Evolutionary conservation across 2,797 vertebrate species (phyloP).

Genomic region (Enteromius anoplus): DNA sequence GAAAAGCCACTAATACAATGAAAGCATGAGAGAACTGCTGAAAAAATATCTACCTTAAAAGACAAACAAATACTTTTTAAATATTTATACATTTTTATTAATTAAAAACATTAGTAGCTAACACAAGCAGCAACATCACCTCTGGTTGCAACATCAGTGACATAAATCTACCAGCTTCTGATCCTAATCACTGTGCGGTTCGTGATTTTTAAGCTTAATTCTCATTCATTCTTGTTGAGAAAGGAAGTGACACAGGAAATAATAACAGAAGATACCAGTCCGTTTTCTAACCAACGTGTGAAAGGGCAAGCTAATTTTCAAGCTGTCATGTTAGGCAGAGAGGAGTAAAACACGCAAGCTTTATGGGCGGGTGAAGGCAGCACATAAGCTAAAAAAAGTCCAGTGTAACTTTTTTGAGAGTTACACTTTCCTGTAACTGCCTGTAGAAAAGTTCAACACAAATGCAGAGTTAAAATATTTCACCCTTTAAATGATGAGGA

Average conservation of each 20-base stretch:
- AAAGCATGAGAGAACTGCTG: neutral
- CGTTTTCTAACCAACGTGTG: slow-evolving; percentile 7
- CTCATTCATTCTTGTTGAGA: neutral
- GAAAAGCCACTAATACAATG: neutral
- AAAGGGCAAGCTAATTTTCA: slow-evolving; percentile 61
- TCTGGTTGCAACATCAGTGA: neutral
- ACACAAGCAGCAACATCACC: neutral
- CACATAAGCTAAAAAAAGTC: neutral
- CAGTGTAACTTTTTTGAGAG: neutral
- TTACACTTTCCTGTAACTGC: neutral
- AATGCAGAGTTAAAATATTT: neutral
- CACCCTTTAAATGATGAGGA: neutral
- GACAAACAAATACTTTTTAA: neutral
- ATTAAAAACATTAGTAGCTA: neutral
- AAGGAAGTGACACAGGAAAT: neutral
- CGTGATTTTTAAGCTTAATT: slow-evolving; percentile 13
- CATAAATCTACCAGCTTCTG: slow-evolving; percentile 16
- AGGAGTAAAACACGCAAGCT: slow-evolving; percentile 60
- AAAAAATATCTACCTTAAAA: slow-evolving; percentile 5
- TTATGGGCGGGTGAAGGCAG: slow-evolving; percentile 47
- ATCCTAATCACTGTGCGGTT: neutral
- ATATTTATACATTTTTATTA: neutral
- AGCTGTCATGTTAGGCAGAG: slow-evolving; percentile 60
- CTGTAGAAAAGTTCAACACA: neutral
- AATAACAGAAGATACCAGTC: slow-evolving; percentile 17